These are phyloP conservation scores for Panagrolaimus sp. DNA, from an alignment of 1,140 invertebrate species.

Conservation along the genomic window DNA sequence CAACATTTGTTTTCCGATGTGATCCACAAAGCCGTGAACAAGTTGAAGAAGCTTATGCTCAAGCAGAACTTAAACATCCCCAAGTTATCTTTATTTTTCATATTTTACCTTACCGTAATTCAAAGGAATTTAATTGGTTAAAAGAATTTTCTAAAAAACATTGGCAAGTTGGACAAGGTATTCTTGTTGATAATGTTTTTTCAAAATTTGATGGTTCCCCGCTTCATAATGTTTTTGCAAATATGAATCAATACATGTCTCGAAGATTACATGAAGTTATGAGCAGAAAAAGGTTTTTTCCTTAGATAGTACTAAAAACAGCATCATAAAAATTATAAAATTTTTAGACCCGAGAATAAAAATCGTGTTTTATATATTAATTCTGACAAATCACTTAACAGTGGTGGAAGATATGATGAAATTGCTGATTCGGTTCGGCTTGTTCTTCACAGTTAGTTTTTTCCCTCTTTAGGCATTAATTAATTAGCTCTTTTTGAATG, in stretches of 20 bases:
- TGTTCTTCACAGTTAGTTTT: conserved; percentile 7
- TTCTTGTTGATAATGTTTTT: conserved; percentile 18
- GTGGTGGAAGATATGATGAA: not conserved
- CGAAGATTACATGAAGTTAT: conserved; percentile 17
- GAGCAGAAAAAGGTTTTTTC: not conserved
- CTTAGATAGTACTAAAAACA: too few relatives aligned
- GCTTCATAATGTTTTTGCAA: conserved; percentile 4
- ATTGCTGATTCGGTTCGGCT: conserved; percentile 4
- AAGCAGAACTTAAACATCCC: conserved; percentile 9
- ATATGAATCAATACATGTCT: conserved; percentile 22
- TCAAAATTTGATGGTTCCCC: not conserved
- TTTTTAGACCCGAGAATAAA: conserved; percentile 7
- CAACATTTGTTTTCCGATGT: not conserved
- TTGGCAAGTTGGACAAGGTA: conserved; percentile 16
- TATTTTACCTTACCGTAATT: conserved; percentile 15
- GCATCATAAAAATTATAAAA: not conserved
- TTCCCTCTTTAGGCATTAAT: not conserved
- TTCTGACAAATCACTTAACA: conserved; percentile 6
- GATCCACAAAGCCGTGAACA: not conserved
- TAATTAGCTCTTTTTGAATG: too few relatives aligned
- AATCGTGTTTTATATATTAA: not conserved
- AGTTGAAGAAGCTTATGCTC: not conserved
- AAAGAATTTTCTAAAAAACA: conserved; percentile 15
- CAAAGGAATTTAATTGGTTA: conserved; percentile 14
- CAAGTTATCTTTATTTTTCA: conserved; percentile 19